Evolutionary conservation across 2,888 invertebrate species (phyloP), one percentile per base, ranked within the genome.

Genomic region (Tenthredo scrophulariae): DNA sequence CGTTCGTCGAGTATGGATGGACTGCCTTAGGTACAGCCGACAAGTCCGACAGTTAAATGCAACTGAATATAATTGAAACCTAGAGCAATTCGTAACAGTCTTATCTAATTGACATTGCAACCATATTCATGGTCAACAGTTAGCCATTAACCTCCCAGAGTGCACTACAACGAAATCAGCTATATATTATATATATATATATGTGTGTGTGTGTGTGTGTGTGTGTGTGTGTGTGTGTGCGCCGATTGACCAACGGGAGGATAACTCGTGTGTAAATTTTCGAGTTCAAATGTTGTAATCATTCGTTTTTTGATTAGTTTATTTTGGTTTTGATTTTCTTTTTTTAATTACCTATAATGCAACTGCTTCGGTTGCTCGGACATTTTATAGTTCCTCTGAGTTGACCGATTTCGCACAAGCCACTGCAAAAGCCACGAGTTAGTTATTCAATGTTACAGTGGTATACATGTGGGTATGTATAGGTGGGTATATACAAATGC

Each of bases 91-190:
- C 70, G 77, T 84, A 80, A 50, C 46, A 84, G 86, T 86, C 86
- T 90, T 88, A 89, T 90, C 87, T 90, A 91, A 92, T 91, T 91
- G 91, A 91, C 90, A 91, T 90, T 91, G 90, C 89, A 88, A 88
- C 89, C 87, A 87, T 86, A 89, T 89, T 91, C 90, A 91, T 80
- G 80, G 80, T 80, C 62, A 80, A 58, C 80, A 22, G 80, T 80
- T 80, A 80, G 80, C 80, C 80, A 80, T 80, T 80, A 80, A 80
- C 80, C 80, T 80, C 80, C 62, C 80, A 80, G 80, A 80, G 80
- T 29, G 80, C 80, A 40, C 40, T 40, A 9, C 58, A 50, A 62
- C 37, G n/a, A 79, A 58, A 37, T 26, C 26, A 62, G 62, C 26
- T 26, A 26, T 26, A 22, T 22, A 7, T 4, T 4, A 33, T 4